A percentile compares a stretch with the other conserved stretches of the same genome.
These are phyloP conservation scores for Paracentrotus lividus DNA, from an alignment of 53 echinoderm and acorn worm species.

Conservation along the genomic window DNA sequence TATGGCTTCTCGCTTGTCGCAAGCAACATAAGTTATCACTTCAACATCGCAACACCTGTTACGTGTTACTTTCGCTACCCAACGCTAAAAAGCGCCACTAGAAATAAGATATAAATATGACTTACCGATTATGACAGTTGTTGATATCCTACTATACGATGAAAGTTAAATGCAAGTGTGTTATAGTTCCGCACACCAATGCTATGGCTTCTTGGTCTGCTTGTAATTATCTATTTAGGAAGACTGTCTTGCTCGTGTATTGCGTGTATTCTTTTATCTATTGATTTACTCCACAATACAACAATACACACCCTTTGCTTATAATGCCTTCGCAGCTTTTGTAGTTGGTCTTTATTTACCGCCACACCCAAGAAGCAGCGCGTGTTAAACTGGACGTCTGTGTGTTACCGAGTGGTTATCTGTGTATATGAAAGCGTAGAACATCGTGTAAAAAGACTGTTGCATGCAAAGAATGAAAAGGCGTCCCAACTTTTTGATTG, in stretches of 20 bases:
- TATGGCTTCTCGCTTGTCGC: background rate
- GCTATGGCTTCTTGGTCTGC: background rate
- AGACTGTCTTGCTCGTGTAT: background rate
- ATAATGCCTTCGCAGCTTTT: constrained; percentile 34
- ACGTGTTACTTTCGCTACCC: background rate
- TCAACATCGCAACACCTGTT: background rate
- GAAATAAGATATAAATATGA: background rate
- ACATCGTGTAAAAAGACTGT: background rate
- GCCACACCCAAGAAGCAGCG: constrained; percentile 31
- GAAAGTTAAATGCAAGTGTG: background rate
- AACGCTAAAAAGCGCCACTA: background rate
- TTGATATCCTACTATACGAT: background rate
- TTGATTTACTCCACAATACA: background rate
- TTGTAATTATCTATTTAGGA: background rate
- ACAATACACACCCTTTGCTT: constrained; percentile 38
- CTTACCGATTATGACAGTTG: background rate
- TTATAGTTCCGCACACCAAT: background rate
- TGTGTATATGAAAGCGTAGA: background rate
- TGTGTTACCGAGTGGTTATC: background rate
- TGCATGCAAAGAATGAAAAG: background rate
- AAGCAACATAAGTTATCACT: background rate
- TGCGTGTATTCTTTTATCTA: background rate
- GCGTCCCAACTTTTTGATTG: background rate
- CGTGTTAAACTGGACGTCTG: background rate
- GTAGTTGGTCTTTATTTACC: constrained; percentile 22